Evolutionary conservation across 1,140 invertebrate species (phyloP).

Genomic region (Drosophila funebris): DNA sequence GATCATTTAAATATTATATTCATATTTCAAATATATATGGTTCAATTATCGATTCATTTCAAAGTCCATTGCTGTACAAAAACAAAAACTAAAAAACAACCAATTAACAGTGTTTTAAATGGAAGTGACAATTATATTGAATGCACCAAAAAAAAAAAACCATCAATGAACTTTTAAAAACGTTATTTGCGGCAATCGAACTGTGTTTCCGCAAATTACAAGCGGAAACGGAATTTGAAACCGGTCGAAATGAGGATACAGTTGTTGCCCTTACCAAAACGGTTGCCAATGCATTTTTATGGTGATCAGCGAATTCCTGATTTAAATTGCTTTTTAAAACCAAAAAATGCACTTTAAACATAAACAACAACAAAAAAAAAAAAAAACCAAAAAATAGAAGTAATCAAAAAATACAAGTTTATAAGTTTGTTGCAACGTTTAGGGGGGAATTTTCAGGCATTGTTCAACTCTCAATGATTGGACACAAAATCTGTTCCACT

Average conservation of each 20-base stretch:
- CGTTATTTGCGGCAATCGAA: neutral
- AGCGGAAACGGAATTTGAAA: constrained; percentile 7
- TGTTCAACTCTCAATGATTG: constrained; percentile 31
- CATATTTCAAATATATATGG: no score
- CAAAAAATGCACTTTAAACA: constrained; percentile 1
- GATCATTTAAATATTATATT: no score
- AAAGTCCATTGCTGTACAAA: neutral
- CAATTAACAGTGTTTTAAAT: neutral
- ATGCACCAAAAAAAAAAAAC: neutral
- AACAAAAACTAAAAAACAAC: neutral
- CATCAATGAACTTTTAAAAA: neutral
- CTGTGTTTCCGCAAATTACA: constrained; percentile 1
- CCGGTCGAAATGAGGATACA: constrained; percentile 8
- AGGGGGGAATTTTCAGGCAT: neutral
- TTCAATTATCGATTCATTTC: neutral
- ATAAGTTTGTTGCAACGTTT: neutral
- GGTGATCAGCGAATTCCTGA: constrained; percentile 1
- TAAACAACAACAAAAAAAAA: neutral
- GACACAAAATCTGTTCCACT: constrained; percentile 37
- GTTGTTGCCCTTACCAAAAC: constrained; percentile 7
- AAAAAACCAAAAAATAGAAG: neutral
- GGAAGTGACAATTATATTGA: neutral
- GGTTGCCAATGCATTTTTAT: neutral
- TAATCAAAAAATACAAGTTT: neutral
- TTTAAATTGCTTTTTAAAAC: neutral